These are phyloP conservation scores for Rosalia funebris DNA, from an alignment of 2,888 invertebrate species.

Conservation along the genomic window DNA sequence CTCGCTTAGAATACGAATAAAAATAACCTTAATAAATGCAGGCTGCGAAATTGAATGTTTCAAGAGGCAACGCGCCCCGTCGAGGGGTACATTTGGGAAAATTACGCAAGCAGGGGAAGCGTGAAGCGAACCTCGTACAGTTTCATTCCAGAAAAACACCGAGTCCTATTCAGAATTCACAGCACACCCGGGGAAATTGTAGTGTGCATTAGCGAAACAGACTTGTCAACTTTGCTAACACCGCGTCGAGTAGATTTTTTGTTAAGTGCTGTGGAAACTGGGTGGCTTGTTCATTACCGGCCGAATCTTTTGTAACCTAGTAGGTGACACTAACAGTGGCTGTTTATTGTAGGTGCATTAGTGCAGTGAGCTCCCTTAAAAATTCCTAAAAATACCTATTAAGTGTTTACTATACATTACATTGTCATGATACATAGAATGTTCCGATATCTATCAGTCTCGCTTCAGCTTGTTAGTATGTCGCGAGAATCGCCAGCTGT, in stretches of 20 bases:
- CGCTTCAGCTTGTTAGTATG: too few species aligned
- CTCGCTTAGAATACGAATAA: too few species aligned
- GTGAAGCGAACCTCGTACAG: constrained; percentile 11
- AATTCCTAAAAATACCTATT: too few species aligned
- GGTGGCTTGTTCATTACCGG: constrained; percentile 14
- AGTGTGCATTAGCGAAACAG: constrained; percentile 35
- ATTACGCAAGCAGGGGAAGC: constrained; percentile 21
- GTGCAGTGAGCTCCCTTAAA: too few species aligned
- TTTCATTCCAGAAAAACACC: constrained; percentile 13
- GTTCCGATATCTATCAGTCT: too few species aligned
- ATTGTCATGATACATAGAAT: too few species aligned
- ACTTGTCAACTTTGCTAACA: constrained; percentile 30
- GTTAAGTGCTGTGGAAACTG: constrained; percentile 4
- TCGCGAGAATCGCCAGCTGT: too few species aligned
- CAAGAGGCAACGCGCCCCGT: background rate
- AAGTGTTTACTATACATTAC: too few species aligned
- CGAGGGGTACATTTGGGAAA: constrained; percentile 19
- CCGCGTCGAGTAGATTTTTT: constrained; percentile 16
- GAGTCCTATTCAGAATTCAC: constrained; percentile 29
- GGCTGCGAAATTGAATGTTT: background rate
- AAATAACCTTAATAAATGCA: constrained; percentile 1
- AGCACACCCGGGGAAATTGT: constrained; percentile 31
- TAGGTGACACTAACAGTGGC: background rate
- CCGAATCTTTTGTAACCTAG: background rate
- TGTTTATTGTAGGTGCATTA: too few species aligned